Base-by-base conservation (phyloP, 2,797 vertebrate genomes). In the Decapterus maruadsi region DNA sequence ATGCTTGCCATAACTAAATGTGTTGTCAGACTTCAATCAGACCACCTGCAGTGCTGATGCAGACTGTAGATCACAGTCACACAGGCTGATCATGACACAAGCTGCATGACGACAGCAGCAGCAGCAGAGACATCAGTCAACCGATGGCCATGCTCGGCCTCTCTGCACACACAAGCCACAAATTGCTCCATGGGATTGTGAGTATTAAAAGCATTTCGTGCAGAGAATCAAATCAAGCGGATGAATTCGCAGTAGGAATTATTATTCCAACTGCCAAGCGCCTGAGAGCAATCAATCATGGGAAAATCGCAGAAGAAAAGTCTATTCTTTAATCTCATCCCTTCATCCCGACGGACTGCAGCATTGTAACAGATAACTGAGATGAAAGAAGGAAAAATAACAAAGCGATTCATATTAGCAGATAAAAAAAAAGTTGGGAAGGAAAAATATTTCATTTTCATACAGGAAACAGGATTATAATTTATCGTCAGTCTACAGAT, bases 151-250 rank as follows among this genome's bases (percentile, higher is more conserved):
- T 51, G 8, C 64, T 70, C 9, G 1, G 26, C 57, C 58, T 42
- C 16, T 64, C 55, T 66, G 55, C 74, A 64, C 51, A 45, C 60
- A 36, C 8, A 31, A 69, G 48, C 76, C 72, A 62, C 70, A 51
- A 57, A 58, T 14, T 70, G 56, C 68, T 75, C 51, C 46, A 9
- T 16, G 73, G 82, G 74, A 76, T 42, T 75, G 67, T 54, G 67
- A 70, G 80, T 80, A 80, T 80, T 79, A 80, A 87, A 84, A 78
- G 59, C 46, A 57, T 69, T 72, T 76, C 55, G 42, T 82, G 73
- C 71, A 29, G 74, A 81, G 79, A 84, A 86, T 89, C 70, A 82
- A 83, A 87, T 88, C 77, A 80, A 89, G 76, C 58, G 73, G 76
- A 88, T 77, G 59, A 83, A 81, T 83, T 84, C 84, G 65, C 68